phyloP scores from a whole-genome alignment of 2,888 invertebrate species.

The Drosophila imparisetae region DNA sequence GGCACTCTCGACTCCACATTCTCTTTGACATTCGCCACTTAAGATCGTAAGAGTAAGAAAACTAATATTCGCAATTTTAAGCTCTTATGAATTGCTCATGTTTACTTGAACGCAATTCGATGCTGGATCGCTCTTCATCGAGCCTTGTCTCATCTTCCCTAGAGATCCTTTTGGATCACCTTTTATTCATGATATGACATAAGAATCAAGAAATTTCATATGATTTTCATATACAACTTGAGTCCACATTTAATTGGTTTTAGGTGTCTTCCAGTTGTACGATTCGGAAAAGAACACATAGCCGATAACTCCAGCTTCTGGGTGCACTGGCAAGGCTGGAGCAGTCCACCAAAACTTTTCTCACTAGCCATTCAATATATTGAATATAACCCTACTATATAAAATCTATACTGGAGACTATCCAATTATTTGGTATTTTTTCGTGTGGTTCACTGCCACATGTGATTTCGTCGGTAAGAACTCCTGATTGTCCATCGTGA shows the following conservation, averaged over 20 bases:
- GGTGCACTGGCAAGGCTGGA: background rate
- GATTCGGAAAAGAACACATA: background rate
- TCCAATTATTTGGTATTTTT: too few relatives aligned
- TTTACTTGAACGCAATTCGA: background rate
- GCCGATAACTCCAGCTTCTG: background rate
- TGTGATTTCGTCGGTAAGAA: too few relatives aligned
- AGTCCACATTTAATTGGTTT: background rate
- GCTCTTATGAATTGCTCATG: background rate
- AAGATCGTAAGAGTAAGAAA: background rate
- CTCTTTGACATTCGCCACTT: background rate
- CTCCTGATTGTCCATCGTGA: too few relatives aligned
- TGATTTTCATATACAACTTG: background rate
- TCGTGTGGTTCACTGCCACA: too few relatives aligned
- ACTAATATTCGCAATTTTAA: background rate
- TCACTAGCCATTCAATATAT: background rate
- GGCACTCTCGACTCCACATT: background rate
- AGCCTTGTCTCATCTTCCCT: background rate
- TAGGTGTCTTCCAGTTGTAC: background rate
- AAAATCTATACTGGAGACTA: too few relatives aligned
- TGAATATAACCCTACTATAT: too few relatives aligned
- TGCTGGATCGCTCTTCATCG: background rate
- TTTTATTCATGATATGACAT: background rate
- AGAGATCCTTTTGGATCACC: background rate
- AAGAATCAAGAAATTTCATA: background rate
- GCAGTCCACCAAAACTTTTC: background rate